phyloP scores from a whole-genome alignment of 1,140 invertebrate genomes.

The Drosophila burlai region DNA sequence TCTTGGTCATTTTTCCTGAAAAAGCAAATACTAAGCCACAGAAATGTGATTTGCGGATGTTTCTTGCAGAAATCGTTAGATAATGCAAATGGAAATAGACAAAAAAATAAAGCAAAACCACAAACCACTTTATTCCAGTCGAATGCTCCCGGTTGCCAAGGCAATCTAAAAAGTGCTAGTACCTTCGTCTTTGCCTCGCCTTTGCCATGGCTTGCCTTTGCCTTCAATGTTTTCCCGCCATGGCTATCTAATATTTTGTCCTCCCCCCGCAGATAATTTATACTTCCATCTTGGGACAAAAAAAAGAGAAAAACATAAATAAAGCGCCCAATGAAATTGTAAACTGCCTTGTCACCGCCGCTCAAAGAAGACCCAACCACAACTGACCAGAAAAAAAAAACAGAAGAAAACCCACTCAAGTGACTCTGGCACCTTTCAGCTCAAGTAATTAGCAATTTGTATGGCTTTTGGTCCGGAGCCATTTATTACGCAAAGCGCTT shows the following conservation, averaged over 20 bases:
- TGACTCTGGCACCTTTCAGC: constrained; percentile 45
- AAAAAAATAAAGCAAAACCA: constrained; percentile 18
- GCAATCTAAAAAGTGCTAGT: constrained; percentile 25
- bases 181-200: constrained; percentile 12
- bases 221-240: constrained; percentile 15
- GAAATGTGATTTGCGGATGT: constrained; percentile 12
- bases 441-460: constrained; percentile 79
- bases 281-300: constrained; percentile 10
- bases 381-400: constrained; percentile 2
- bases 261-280: constrained; percentile 14
- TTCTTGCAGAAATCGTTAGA: constrained; percentile 19
- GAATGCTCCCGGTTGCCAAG: constrained; percentile 42
- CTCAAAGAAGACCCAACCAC: constrained; percentile 12
- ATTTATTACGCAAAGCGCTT: constrained; percentile 64
- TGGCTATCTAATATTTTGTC: constrained; percentile 33
- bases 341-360: constrained; percentile 61
- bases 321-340: constrained; percentile 56
- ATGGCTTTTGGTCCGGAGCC: constrained; percentile 45
- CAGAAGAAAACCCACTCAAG: constrained; percentile 17
- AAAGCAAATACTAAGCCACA: constrained; percentile 20
- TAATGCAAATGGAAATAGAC: constrained; percentile 32
- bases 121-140: constrained; percentile 42
- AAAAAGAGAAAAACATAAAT: constrained; percentile 50
- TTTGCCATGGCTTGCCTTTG: constrained; percentile 4
- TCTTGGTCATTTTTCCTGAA: background rate